phyloP scores from a whole-genome alignment of 2,113 vertebrate species.

The Corythaixoides concolor region DNA sequence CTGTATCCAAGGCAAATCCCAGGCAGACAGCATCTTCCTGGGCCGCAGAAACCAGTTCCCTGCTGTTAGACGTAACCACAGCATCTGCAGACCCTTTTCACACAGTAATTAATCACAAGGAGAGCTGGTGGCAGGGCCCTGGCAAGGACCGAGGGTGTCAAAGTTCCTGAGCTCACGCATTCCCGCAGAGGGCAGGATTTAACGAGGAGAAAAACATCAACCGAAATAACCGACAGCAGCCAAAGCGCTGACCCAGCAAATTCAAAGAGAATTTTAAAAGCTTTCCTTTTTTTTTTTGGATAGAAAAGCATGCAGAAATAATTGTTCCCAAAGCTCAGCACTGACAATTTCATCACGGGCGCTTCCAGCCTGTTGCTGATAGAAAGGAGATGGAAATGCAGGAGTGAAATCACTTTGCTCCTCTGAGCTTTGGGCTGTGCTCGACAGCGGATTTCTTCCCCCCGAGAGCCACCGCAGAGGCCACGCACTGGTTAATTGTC shows the following conservation, averaged over 20 bases:
- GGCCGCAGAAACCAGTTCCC: background rate
- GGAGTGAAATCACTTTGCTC: background rate
- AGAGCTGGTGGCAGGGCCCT: background rate
- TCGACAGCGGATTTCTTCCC: background rate
- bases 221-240: background rate
- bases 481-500: background rate
- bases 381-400: background rate
- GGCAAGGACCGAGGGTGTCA: background rate
- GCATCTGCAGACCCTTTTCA: slow-evolving; percentile 37
- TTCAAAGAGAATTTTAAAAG: background rate
- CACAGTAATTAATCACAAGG: background rate
- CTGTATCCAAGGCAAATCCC: background rate
- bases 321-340: background rate
- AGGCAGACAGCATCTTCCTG: slow-evolving; percentile 10
- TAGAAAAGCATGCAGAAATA: background rate
- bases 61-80: slow-evolving; percentile 14
- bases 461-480: background rate
- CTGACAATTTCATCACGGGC: background rate
- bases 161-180: background rate
- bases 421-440: background rate
- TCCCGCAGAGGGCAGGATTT: background rate
- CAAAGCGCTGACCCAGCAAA: slow-evolving; percentile 10
- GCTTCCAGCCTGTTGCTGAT: background rate
- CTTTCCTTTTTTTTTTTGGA: no score
- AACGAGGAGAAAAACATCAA: background rate